A percentile compares a stretch with the other conserved stretches of the same genome.
phyloP scores from a whole-genome alignment of 2,888 invertebrate genomes.

The Leucophenga montana region DNA sequence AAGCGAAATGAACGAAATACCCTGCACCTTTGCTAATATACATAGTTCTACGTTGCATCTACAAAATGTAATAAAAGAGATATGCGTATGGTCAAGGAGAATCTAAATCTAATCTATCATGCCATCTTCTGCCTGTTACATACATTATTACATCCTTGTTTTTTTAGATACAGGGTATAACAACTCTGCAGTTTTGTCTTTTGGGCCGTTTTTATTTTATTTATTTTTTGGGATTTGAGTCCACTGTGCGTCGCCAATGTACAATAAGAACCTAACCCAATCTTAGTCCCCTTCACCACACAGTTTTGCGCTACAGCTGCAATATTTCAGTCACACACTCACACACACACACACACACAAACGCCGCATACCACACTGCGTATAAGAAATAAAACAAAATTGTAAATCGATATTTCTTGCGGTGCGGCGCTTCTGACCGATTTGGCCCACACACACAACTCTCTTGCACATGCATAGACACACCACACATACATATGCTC shows the following conservation, averaged over 20 bases:
- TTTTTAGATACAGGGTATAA: no score
- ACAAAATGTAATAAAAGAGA: no score
- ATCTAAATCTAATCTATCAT: no score
- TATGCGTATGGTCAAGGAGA: no score
- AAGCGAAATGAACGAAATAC: no score
- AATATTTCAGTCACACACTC: no score
- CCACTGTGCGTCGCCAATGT: slow-evolving; percentile 10
- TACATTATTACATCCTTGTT: no score
- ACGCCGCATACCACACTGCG: neutral
- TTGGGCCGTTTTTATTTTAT: neutral
- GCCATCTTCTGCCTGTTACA: no score
- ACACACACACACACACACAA: no score
- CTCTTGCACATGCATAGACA: slow-evolving; percentile 25
- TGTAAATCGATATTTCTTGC: slow-evolving; percentile 62
- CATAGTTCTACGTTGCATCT: no score
- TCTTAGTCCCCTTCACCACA: slow-evolving; percentile 8
- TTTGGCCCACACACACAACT: slow-evolving; percentile 61
- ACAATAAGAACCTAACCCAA: slow-evolving; percentile 55
- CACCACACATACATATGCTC: neutral
- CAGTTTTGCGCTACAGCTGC: neutral
- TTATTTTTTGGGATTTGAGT: no score
- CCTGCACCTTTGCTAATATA: no score
- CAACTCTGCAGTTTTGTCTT: neutral
- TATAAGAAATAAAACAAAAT: slow-evolving; percentile 16
- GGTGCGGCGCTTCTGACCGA: slow-evolving; percentile 53